A percentile compares a stretch with the other conserved stretches of the same genome.
Evolutionary conservation across 2,888 invertebrate genomes (phyloP).

Genomic region (Petrolisthes cinctipes): DNA sequence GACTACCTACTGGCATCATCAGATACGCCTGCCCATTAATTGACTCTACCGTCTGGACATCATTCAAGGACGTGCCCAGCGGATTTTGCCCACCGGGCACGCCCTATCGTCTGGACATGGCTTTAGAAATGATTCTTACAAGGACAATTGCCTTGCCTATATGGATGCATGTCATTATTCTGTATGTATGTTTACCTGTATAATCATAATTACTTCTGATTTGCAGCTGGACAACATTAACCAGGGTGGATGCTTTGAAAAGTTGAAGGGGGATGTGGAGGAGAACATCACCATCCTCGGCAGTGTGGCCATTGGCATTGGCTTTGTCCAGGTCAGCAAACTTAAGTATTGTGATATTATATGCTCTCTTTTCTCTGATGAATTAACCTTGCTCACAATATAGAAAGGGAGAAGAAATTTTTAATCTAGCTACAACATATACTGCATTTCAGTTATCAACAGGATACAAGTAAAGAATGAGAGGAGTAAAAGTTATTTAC

Average conservation of each 20-base stretch:
- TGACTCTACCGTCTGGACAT: no score
- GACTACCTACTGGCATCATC: no score
- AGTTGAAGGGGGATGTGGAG: slow-evolving; percentile 77
- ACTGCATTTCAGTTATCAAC: no score
- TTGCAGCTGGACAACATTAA: slow-evolving; percentile 68
- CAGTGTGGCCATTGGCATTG: slow-evolving; percentile 86
- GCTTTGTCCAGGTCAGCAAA: slow-evolving; percentile 83
- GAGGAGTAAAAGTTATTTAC: no score
- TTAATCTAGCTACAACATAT: no score
- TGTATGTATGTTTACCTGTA: background rate
- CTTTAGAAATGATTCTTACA: background rate
- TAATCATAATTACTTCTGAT: background rate
- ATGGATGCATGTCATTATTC: background rate
- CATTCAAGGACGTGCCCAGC: no score
- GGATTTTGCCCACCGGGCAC: no score
- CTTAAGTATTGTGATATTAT: background rate
- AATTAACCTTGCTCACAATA: no score
- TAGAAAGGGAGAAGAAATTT: no score
- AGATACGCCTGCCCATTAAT: no score
- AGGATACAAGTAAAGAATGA: no score
- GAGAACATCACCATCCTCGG: slow-evolving; percentile 83
- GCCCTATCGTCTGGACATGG: background rate
- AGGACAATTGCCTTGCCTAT: background rate
- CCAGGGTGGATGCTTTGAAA: slow-evolving; percentile 77
- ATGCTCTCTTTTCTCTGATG: no score